Base-by-base conservation (phyloP, 2,797 vertebrate species). In the Tarsius wallacei region DNA sequence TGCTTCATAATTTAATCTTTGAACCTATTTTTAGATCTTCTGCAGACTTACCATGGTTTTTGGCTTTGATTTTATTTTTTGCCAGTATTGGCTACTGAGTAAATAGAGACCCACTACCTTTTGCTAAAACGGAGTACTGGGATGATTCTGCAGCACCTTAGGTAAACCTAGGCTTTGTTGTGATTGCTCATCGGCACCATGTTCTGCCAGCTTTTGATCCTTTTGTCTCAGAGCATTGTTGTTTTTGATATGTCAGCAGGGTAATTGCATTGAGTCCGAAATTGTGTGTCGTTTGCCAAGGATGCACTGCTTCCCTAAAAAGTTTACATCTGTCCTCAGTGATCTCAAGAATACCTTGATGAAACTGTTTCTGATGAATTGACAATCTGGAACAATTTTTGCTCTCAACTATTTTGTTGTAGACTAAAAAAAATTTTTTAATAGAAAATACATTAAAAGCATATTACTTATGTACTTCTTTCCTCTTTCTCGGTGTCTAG, bases 211-310 rank as follows among this genome's bases (percentile, higher is more conserved):
- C 90, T 22, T 97, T 51, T 21, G 74, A 31, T 22, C 57, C 63
- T 63, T 16, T 53, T 66, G 31, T 28, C 42, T 42, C 42, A 6
- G 63, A 82, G 31, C 42, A 17, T 14, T 33, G 14, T 5, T n/a
- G 19, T 1, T 53, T 86, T 14, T 93, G 31, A 22, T 94, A 71
- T 16, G 53, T 92, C 96, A 94, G 47, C 87, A 66, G 84, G 22
- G 73, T 51, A 61, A 12, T 31, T 90, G 68, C 59, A 51, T 88
- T 91, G 63, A 16, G 9, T 5, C 64, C 0, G 74, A 24, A 31
- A n/a, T 63, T 26, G 0, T 87, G n/a, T 55, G 21, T 0, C 36
- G 47, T 86, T 90, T 76, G 11, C 78, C 42, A 59, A n/a, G 64
- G 14, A 28, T 31, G 0, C 1, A 3, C 66, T 82, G 42, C 49